Evolutionary conservation across 2,797 vertebrate genomes (phyloP).

Genomic region (Chromobotia macracanthus): DNA sequence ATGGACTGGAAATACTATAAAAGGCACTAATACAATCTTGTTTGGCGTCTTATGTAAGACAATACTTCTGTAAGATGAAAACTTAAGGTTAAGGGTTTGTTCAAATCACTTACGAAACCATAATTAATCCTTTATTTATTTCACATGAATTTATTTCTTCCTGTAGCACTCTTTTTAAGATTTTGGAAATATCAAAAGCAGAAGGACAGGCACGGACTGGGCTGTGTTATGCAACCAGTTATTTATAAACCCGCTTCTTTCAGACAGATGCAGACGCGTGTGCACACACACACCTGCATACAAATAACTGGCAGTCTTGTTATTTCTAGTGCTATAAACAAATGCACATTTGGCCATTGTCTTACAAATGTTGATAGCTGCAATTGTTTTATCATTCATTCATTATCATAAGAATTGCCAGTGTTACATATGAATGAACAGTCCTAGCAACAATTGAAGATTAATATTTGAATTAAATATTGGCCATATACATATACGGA

Average conservation of each 20-base stretch:
- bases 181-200: slow-evolving; percentile 73
- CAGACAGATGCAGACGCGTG: slow-evolving; percentile 46
- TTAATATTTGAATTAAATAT: slow-evolving; percentile 3
- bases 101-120: too few species aligned
- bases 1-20: too few species aligned
- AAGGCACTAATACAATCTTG: too few species aligned
- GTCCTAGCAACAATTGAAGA: neutral
- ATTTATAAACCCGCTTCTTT: slow-evolving; percentile 75
- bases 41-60: too few species aligned
- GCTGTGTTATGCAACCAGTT: slow-evolving; percentile 79
- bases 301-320: slow-evolving; percentile 23
- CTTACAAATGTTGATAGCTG: neutral
- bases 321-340: slow-evolving; percentile 39
- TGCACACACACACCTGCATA: slow-evolving; percentile 12
- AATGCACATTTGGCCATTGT: slow-evolving; percentile 29
- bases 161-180: slow-evolving; percentile 32
- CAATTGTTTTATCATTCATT: slow-evolving; percentile 10
- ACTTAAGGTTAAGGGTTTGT: too few species aligned
- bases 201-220: slow-evolving; percentile 63
- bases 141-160: slow-evolving; percentile 30
- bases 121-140: slow-evolving; percentile 28
- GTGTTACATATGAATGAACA: neutral
- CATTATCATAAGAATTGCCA: slow-evolving; percentile 11
- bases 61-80: too few species aligned
- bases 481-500: neutral